A percentile compares a stretch with the other conserved stretches of the same genome.
These are phyloP conservation scores for Pampus argenteus DNA, from an alignment of 2,797 vertebrate genomes.

Conservation along the genomic window DNA sequence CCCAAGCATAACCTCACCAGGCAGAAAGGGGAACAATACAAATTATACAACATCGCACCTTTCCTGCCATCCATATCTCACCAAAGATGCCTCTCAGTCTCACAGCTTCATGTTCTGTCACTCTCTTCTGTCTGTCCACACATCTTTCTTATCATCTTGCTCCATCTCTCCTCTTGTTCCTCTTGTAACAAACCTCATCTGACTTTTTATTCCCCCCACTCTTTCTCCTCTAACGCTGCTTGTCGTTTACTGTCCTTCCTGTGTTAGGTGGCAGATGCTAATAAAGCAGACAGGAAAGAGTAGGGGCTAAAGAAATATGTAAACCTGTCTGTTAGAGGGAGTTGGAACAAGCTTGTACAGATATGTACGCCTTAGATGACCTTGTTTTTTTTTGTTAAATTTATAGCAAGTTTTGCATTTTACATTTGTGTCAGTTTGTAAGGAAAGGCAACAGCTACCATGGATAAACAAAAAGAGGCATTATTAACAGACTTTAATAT, in stretches of 20 bases:
- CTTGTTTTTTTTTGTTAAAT: too few species aligned
- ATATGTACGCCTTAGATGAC: too few species aligned
- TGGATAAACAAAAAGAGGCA: neutral
- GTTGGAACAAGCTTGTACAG: constrained; percentile 14
- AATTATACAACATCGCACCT: constrained; percentile 63
- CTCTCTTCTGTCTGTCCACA: constrained; percentile 71
- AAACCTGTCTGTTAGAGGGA: constrained; percentile 15
- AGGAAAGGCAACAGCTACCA: too few species aligned
- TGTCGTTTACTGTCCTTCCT: neutral
- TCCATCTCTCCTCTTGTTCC: constrained; percentile 33
- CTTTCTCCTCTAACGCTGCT: constrained; percentile 7
- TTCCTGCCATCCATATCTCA: constrained; percentile 66
- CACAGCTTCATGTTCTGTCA: constrained; percentile 69
- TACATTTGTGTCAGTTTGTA: too few species aligned
- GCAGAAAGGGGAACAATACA: constrained; percentile 31
- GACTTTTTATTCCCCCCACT: constrained; percentile 7
- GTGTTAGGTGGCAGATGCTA: neutral
- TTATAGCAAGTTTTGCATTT: too few species aligned
- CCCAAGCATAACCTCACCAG: constrained; percentile 27
- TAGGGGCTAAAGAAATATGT: neutral
- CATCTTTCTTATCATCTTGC: constrained; percentile 50
- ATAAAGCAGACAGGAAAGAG: neutral
- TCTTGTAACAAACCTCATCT: constrained; percentile 7
- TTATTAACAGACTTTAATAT: too few species aligned
- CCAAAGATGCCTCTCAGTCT: constrained; percentile 63